A percentile compares a stretch with the other conserved stretches of the same genome.
Evolutionary conservation across 2,888 invertebrate species (phyloP).

Genomic region (Vanessa cardui): DNA sequence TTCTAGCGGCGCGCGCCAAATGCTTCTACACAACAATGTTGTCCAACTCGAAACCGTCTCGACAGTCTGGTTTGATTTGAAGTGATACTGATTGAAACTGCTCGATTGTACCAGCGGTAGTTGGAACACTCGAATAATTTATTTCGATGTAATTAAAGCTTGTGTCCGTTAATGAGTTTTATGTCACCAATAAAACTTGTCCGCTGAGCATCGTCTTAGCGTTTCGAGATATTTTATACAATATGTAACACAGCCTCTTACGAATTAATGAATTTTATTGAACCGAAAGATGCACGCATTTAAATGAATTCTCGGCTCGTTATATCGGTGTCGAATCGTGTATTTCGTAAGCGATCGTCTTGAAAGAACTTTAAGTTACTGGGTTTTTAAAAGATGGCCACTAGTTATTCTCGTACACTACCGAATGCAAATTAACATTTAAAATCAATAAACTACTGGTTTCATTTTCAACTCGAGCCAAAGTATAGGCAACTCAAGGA

Average conservation of each 20-base stretch:
- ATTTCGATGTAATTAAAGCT: conserved; percentile 32
- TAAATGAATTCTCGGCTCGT: conserved; percentile 33
- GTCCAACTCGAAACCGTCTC: conserved; percentile 38
- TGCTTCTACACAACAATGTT: conserved; percentile 34
- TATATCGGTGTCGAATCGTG: conserved; percentile 15
- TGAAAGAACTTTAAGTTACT: conserved; percentile 25
- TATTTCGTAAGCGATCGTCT: conserved; percentile 28
- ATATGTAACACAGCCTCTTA: conserved; percentile 28
- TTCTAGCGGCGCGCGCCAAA: conserved; percentile 60
- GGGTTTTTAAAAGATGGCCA: conserved; percentile 18
- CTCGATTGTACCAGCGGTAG: conserved; percentile 30
- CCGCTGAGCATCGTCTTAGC: conserved; percentile 15
- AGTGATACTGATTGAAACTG: conserved; percentile 32
- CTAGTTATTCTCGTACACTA: conserved; percentile 23
- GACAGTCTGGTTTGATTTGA: conserved; percentile 35
- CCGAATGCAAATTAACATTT: conserved; percentile 39
- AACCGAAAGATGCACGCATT: conserved; percentile 37
- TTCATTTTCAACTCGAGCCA: conserved; percentile 35
- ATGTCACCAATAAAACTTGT: conserved; percentile 35
- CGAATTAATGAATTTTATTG: conserved; percentile 34
- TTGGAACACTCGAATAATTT: conserved; percentile 32
- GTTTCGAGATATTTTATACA: conserved; percentile 22
- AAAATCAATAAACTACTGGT: conserved; percentile 39
- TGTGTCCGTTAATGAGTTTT: conserved; percentile 30
- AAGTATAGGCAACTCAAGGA: conserved; percentile 36